A percentile compares a stretch with the other conserved stretches of the same genome.
Evolutionary conservation across 2,888 invertebrate species (phyloP).

Genomic region (Rhabditoides inermis): DNA sequence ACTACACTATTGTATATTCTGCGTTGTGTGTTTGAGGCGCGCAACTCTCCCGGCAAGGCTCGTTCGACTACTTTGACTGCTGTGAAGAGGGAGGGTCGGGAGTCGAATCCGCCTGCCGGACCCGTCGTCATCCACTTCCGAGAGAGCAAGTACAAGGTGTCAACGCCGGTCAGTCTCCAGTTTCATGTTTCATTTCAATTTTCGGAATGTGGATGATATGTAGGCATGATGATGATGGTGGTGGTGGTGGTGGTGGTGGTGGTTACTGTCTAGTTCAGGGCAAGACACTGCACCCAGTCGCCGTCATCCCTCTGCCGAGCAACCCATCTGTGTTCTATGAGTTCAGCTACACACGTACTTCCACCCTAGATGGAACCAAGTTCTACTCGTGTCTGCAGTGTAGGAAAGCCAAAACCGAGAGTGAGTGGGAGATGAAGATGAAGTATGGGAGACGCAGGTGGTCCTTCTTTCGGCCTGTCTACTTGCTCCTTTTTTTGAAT

Average conservation of each 20-base stretch:
- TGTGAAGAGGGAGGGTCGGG: too few relatives aligned
- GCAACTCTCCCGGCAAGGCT: too few relatives aligned
- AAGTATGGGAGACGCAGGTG: too few relatives aligned
- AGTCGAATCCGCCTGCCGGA: not conserved
- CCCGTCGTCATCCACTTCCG: not conserved
- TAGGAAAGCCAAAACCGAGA: slow-evolving; percentile 5
- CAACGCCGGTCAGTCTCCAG: slow-evolving; percentile 1
- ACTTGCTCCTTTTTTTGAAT: too few relatives aligned
- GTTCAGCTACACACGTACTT: slow-evolving; percentile 5
- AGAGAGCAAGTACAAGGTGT: not conserved
- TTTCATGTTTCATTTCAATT: too few relatives aligned
- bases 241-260: too few relatives aligned
- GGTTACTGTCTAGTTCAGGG: not conserved
- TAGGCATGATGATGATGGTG: too few relatives aligned
- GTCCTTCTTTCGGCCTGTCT: too few relatives aligned
- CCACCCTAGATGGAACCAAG: slow-evolving; percentile 2
- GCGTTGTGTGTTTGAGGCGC: not conserved
- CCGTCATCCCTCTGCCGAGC: not conserved
- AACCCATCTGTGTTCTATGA: not conserved
- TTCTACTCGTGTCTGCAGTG: slow-evolving; percentile 9
- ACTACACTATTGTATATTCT: too few relatives aligned
- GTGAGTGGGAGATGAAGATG: not conserved
- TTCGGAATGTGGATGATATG: too few relatives aligned
- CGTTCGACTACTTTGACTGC: too few relatives aligned
- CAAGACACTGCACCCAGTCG: slow-evolving; percentile 2